Evolutionary conservation across 2,888 invertebrate genomes (phyloP).

Genomic region (Agapetus fuscipes): DNA sequence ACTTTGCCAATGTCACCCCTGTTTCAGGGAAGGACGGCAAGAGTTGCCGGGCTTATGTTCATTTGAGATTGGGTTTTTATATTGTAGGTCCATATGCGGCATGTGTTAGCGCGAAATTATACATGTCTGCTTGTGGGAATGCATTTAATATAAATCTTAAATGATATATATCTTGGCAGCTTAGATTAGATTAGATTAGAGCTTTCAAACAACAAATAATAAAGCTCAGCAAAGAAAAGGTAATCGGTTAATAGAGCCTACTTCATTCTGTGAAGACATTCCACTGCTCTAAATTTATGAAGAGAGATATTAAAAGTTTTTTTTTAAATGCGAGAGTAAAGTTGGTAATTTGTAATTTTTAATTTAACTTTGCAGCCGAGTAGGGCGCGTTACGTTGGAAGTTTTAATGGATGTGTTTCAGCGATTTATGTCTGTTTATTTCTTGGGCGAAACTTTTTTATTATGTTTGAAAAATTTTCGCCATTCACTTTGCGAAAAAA

Average conservation of each 20-base stretch:
- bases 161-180: too few species aligned
- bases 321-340: slow-evolving; percentile 2
- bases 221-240: neutral
- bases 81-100: too few species aligned
- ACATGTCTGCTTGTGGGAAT: too few species aligned
- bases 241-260: neutral
- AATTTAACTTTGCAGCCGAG: slow-evolving; percentile 17
- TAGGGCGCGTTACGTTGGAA: slow-evolving; percentile 7
- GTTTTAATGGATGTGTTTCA: slow-evolving; percentile 17
- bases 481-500: too few species aligned
- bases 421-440: slow-evolving; percentile 15
- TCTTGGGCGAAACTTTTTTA: slow-evolving; percentile 13
- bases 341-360: slow-evolving; percentile 19
- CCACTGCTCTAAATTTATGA: slow-evolving; percentile 5
- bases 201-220: too few species aligned
- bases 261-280: neutral
- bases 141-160: too few species aligned
- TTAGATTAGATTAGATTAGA: too few species aligned
- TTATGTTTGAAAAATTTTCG: slow-evolving; percentile 9
- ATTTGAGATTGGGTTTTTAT: too few species aligned
- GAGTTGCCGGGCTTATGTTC: too few species aligned
- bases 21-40: too few species aligned
- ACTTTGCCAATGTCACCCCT: too few species aligned
- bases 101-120: too few species aligned
- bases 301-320: slow-evolving; percentile 1